A percentile compares a stretch with the other conserved stretches of the same genome.
phyloP scores from a whole-genome alignment of 2,888 invertebrate species.

The Pristionchus japonicus region DNA sequence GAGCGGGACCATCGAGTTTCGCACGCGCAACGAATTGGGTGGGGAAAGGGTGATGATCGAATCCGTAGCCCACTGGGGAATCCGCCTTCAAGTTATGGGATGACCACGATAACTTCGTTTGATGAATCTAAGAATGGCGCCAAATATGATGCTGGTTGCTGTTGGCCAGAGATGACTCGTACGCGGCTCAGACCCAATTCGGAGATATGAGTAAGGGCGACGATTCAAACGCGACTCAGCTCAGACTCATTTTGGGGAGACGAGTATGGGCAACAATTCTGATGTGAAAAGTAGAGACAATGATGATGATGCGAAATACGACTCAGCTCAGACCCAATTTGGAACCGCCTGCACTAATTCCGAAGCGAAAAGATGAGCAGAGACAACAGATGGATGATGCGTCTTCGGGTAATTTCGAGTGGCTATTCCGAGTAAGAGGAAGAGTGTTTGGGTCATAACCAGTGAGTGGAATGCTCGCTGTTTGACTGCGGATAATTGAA shows the following conservation, averaged over 20 bases:
- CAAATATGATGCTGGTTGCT: neutral
- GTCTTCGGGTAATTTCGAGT: neutral
- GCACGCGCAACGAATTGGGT: neutral
- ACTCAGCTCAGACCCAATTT: neutral
- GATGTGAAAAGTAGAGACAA: too few relatives aligned
- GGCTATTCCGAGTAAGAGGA: neutral
- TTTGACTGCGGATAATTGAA: neutral
- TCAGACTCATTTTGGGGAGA: too few relatives aligned
- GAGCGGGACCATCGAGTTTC: neutral
- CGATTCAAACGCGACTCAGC: too few relatives aligned
- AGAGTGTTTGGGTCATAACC: conserved; percentile 10
- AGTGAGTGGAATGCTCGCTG: neutral
- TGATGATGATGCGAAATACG: too few relatives aligned
- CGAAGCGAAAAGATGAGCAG: too few relatives aligned
- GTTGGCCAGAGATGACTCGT: neutral
- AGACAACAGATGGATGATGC: too few relatives aligned
- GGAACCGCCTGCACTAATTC: neutral
- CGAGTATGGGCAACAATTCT: too few relatives aligned
- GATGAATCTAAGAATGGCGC: neutral
- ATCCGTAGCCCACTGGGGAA: neutral
- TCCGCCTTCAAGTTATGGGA: neutral
- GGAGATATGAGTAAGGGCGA: too few relatives aligned
- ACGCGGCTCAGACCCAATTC: too few relatives aligned
- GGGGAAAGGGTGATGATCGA: neutral
- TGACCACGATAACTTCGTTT: neutral